Conservation (phyloP, 2,888 invertebrate genomes). For the Heliconius cydno region DNA sequence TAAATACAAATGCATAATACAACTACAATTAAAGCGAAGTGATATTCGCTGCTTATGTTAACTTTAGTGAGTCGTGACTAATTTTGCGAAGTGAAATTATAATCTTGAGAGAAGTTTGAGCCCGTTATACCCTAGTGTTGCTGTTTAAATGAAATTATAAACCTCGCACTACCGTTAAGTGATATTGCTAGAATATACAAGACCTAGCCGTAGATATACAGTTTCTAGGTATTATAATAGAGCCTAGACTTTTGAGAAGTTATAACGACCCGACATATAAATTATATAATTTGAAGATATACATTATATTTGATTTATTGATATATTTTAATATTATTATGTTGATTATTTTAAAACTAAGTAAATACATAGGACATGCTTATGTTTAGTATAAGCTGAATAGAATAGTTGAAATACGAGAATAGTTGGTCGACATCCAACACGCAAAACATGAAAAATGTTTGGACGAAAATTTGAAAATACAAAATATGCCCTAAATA, state of each 20-base stretch:
- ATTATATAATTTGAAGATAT: no score
- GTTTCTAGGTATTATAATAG: not conserved
- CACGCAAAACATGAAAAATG: no score
- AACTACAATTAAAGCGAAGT: not conserved
- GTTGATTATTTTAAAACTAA: no score
- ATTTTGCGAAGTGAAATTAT: constrained; percentile 20
- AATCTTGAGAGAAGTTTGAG: constrained; percentile 22
- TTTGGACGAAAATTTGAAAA: no score
- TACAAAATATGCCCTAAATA: not conserved
- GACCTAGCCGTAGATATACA: not conserved
- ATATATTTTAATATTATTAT: no score
- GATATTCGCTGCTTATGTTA: constrained; percentile 6
- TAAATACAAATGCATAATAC: not conserved
- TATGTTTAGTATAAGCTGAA: no score
- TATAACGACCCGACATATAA: no score
- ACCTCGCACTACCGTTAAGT: not conserved
- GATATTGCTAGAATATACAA: not conserved
- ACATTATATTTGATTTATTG: no score
- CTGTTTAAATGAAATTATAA: constrained; percentile 19
- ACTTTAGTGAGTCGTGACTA: constrained; percentile 20
- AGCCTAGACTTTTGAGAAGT: not conserved
- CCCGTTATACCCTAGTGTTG: constrained; percentile 1
- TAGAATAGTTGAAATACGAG: no score
- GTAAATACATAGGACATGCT: no score
- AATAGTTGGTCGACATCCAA: no score